Evolutionary conservation across 2,888 invertebrate genomes (phyloP).

Genomic region (Lucinisca nassula): DNA sequence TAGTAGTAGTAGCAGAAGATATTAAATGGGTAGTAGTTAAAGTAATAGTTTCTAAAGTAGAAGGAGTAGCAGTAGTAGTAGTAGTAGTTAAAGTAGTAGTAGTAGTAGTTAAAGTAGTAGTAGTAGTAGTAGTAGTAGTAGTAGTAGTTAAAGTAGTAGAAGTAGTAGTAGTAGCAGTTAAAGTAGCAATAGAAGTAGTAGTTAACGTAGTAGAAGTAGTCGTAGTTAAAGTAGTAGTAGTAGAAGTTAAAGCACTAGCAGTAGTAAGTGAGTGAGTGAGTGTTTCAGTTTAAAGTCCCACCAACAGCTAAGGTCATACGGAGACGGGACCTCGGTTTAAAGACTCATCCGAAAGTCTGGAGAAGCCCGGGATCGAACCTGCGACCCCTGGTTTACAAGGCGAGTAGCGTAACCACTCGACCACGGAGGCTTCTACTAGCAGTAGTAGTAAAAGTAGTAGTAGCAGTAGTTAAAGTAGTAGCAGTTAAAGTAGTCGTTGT

Average conservation of each 20-base stretch:
- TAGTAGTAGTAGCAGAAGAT: not conserved
- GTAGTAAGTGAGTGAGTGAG: too few relatives aligned
- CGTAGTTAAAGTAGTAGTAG: too few relatives aligned
- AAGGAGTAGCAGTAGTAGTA: not conserved
- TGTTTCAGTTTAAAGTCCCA: too few relatives aligned
- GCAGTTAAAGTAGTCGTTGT: conserved; percentile 5
- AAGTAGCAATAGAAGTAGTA: conserved; percentile 14
- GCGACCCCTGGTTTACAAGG: too few relatives aligned
- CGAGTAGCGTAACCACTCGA: too few relatives aligned
- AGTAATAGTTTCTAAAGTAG: not conserved
- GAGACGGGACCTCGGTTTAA: too few relatives aligned
- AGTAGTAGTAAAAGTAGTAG: conserved; percentile 3
- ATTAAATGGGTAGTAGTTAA: not conserved
- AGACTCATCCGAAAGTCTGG: too few relatives aligned
- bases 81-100: conserved; percentile 9
- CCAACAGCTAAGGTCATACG: too few relatives aligned
- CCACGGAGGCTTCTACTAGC: too few relatives aligned
- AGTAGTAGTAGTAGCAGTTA: conserved; percentile 5
- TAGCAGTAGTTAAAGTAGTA: conserved; percentile 8
- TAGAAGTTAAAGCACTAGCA: too few relatives aligned
- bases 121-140: conserved; percentile 20
- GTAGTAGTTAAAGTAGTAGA: conserved; percentile 2
- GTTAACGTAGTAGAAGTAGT: too few relatives aligned
- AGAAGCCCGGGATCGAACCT: too few relatives aligned
- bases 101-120: conserved; percentile 1